These are phyloP conservation scores for Idaea straminata DNA, from an alignment of 2,888 invertebrate species.

Conservation along the genomic window DNA sequence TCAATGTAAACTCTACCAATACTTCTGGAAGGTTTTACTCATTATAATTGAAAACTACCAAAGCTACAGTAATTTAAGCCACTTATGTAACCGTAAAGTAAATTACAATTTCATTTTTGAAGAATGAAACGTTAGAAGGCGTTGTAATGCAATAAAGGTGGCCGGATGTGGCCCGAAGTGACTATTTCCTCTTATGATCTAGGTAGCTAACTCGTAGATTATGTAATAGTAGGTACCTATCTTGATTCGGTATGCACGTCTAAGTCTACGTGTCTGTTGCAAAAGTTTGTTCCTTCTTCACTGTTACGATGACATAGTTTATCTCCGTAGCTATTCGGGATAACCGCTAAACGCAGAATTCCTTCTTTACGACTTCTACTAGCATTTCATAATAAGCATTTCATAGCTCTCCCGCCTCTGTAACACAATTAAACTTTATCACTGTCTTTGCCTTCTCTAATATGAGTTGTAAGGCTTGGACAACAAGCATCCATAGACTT, in stretches of 20 bases:
- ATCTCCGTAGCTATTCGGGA: neutral
- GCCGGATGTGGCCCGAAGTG: constrained; percentile 58
- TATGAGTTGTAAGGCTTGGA: constrained; percentile 13
- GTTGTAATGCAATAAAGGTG: constrained; percentile 37
- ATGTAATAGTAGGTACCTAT: constrained; percentile 17
- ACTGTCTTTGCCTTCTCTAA: constrained; percentile 17
- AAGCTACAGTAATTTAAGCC: neutral
- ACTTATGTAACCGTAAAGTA: neutral
- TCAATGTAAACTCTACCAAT: neutral
- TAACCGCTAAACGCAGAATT: neutral
- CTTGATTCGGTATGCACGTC: neutral
- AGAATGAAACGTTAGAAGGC: constrained; percentile 33
- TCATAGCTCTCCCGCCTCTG: neutral
- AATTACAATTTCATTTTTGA: constrained; percentile 22
- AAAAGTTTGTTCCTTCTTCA: neutral
- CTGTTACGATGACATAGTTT: neutral
- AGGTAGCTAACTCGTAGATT: constrained; percentile 31
- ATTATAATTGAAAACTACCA: neutral
- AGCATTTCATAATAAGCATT: neutral
- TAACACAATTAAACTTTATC: neutral
- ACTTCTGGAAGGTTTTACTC: neutral
- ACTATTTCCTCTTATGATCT: constrained; percentile 53
- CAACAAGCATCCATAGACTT: neutral
- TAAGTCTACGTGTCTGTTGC: neutral
- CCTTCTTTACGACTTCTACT: neutral